Evolutionary conservation across 2,888 invertebrate species (phyloP).

Genomic region (Apodemia zela): DNA sequence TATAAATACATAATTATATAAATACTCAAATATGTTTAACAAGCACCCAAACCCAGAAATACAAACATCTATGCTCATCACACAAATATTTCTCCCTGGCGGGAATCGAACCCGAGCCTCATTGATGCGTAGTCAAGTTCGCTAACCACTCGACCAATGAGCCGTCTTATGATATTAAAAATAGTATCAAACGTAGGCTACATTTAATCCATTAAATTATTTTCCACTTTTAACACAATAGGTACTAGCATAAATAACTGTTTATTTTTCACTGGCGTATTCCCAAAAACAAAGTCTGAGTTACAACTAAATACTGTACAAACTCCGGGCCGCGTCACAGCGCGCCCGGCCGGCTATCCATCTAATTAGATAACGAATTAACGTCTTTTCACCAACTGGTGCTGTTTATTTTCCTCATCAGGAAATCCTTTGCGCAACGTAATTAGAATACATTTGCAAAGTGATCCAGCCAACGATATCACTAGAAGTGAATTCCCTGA

Average conservation of each 20-base stretch:
- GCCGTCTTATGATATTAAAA: too few species aligned
- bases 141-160: too few species aligned
- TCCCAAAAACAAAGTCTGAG: constrained; percentile 10
- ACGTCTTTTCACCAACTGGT: constrained; percentile 56
- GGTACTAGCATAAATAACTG: not conserved
- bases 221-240: not conserved
- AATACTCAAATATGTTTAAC: too few species aligned
- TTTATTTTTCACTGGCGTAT: constrained; percentile 1
- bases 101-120: too few species aligned
- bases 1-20: too few species aligned
- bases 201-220: not conserved
- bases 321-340: constrained; percentile 1
- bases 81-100: too few species aligned
- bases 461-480: constrained; percentile 37
- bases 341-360: constrained; percentile 1
- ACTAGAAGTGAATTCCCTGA: not conserved
- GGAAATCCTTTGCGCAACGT: constrained; percentile 46
- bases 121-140: too few species aligned
- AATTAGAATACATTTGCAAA: constrained; percentile 54
- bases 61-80: too few species aligned
- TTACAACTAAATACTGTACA: constrained; percentile 4
- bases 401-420: constrained; percentile 59
- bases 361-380: constrained; percentile 74
- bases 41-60: too few species aligned
- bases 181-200: too few species aligned